Base-by-base conservation (phyloP, 2,797 vertebrate species). In the Platalea minor region DNA sequence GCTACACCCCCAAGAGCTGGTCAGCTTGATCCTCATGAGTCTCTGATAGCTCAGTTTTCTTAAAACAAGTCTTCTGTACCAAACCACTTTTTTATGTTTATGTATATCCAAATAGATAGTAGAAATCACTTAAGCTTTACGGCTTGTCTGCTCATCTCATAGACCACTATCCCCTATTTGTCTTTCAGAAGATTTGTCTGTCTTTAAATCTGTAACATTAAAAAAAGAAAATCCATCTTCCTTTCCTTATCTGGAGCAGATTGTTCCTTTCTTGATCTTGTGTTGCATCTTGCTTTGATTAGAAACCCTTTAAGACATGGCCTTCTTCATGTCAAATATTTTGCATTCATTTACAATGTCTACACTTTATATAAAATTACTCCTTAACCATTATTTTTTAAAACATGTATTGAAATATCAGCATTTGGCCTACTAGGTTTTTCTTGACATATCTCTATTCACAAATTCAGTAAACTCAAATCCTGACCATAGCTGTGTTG, bases 121-220 rank as follows among this genome's bases (percentile, higher is more conserved):
- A 78, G 86, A 72, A 92, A 79, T 82, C 63, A 46, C 63, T 93
- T 79, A 25, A 92, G 91, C 91, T 91, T 68, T 73, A 85, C 37
- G 81, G 59, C 54, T 88, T 80, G 46, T 67, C 84, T 95, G 45
- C 74, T 94, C 50, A 48, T 41, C 89, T 91, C 53, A 10, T 19
- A 67, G 78, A 85, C 67, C 59, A 37, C 45, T 45, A 23, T 59
- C 65, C 76, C 73, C 45, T 61, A 29, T 80, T 88, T 92, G 72
- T 90, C 79, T 83, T 80, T 65, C 90, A 88, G 85, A 84, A 93
- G 94, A 86, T 86, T 93, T 95, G 86, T 92, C 93, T 91, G 89
- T 82, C 88, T 93, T 88, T 80, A 89, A 84, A 91, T 89, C 72
- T 11, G 2, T 72, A 85, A 73, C 23, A 69, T 69, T 45, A 64